Base-by-base conservation (phyloP, 1,140 invertebrate genomes). In the Geopemphigus sp. region DNA sequence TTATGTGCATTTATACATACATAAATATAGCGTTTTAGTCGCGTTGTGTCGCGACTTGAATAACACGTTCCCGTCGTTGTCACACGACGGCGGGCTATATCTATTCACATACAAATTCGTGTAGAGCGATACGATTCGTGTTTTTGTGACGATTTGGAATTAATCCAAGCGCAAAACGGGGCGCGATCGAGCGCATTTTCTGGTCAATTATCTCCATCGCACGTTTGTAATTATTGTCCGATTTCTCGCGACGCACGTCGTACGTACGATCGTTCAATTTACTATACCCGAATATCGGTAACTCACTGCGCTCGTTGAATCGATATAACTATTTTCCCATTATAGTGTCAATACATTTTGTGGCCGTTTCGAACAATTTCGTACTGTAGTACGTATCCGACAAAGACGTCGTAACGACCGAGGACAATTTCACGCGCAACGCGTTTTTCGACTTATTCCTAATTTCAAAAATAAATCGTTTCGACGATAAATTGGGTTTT, bases 381-480 rank as follows among this genome's bases (percentile, higher is more conserved):
- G n/a, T n/a, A n/a, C n/a, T n/a, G n/a, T n/a, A n/a, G n/a, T n/a
- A n/a, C n/a, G n/a, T n/a, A n/a, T n/a, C n/a, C n/a, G n/a, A n/a
- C n/a, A n/a, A n/a, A n/a, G n/a, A n/a, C n/a, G n/a, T n/a, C 10
- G 54, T 22, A n/a, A n/a, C 22, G 0, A 6, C 10, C 54, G 39
- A 66, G 32, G 11, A 45, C n/a, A 66, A 66, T 45, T 66, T 66
- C 39, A 68, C 24, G 64, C 64, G 47, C 24, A 47, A 14, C 32
- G 1, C 6, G 45, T 68, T 66, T 47, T 68, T 15, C 47, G 22
- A 47, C n/a, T n/a, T 47, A 19, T 54, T 53, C 10, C n/a, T 54
- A 54, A 72, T 72, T 72, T 72, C 14, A 72, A 54, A 72, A 72
- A 72, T 29, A 72, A 72, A 72, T 72, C 24, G 24, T 54, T 53